A percentile compares a stretch with the other conserved stretches of the same genome.
Evolutionary conservation across 2,797 vertebrate genomes (phyloP).

Genomic region (Pogoniulus pusillus): DNA sequence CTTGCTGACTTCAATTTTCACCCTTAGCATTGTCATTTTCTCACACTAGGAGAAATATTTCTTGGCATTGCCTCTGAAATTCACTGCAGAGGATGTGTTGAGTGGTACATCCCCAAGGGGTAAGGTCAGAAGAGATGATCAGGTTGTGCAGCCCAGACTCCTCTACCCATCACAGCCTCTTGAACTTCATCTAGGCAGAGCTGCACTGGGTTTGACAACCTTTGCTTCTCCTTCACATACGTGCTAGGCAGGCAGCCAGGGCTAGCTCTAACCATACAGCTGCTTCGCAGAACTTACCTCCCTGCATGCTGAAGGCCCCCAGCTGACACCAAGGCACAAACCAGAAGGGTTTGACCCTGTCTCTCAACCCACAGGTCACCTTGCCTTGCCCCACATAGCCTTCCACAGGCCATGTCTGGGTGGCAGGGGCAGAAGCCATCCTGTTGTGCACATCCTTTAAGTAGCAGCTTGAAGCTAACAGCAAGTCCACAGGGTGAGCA

Average conservation of each 20-base stretch:
- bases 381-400: no score
- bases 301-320: neutral
- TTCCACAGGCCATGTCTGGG: fast-evolving
- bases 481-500: neutral
- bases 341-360: neutral
- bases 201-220: neutral
- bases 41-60: neutral
- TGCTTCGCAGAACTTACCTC: neutral
- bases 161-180: neutral
- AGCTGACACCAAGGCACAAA: neutral
- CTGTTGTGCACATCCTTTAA: fast-evolving
- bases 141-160: neutral
- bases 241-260: neutral
- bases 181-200: neutral
- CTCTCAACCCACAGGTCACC: neutral
- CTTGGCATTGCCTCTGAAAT: neutral
- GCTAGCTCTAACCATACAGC: neutral
- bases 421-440: neutral
- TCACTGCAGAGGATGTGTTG: neutral
- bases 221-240: neutral
- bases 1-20: slow-evolving; percentile 31
- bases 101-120: neutral
- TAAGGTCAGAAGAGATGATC: neutral
- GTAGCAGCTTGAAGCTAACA: neutral
- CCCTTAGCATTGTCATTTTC: slow-evolving; percentile 27